Percentiles rank a stretch among this genome's conserved stretches.
Evolutionary conservation across 2,113 vertebrate genomes (phyloP).

Genomic region (Pygathrix nemaeus): DNA sequence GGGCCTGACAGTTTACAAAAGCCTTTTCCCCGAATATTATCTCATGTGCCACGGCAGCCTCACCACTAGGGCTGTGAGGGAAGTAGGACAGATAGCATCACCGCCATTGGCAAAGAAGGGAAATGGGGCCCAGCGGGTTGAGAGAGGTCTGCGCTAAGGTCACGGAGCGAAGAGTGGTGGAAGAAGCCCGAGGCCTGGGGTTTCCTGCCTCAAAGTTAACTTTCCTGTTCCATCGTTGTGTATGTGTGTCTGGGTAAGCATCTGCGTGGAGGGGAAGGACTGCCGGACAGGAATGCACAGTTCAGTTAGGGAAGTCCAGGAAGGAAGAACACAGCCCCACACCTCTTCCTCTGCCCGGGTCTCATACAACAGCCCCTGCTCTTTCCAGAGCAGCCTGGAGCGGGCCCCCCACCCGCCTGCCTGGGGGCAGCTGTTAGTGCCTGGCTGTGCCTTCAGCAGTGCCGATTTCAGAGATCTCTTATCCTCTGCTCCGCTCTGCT

Average conservation of each 20-base stretch:
- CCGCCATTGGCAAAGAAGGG: background rate
- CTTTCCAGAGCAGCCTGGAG: background rate
- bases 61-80: background rate
- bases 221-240: slow-evolving; percentile 55
- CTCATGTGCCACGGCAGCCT: slow-evolving; percentile 47
- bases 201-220: slow-evolving; percentile 61
- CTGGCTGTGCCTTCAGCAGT: background rate
- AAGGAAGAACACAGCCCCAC: slow-evolving; percentile 71
- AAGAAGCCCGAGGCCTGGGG: background rate
- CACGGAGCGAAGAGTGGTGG: background rate
- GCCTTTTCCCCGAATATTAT: slow-evolving; percentile 70
- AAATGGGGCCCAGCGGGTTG: slow-evolving; percentile 29
- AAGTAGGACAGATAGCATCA: slow-evolving; percentile 38
- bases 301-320: slow-evolving; percentile 65
- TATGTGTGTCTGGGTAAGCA: slow-evolving; percentile 23
- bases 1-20: slow-evolving; percentile 68
- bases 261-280: slow-evolving; percentile 26
- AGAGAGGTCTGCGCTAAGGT: background rate
- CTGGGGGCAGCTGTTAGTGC: background rate
- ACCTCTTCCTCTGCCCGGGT: slow-evolving; percentile 60
- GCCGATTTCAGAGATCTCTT: slow-evolving; percentile 10
- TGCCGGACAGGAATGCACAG: slow-evolving; percentile 48
- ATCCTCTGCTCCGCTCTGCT: background rate
- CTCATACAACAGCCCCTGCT: background rate
- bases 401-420: background rate